These are phyloP conservation scores for Tetrao urogallus DNA, from an alignment of 2,113 vertebrate species.

Conservation along the genomic window DNA sequence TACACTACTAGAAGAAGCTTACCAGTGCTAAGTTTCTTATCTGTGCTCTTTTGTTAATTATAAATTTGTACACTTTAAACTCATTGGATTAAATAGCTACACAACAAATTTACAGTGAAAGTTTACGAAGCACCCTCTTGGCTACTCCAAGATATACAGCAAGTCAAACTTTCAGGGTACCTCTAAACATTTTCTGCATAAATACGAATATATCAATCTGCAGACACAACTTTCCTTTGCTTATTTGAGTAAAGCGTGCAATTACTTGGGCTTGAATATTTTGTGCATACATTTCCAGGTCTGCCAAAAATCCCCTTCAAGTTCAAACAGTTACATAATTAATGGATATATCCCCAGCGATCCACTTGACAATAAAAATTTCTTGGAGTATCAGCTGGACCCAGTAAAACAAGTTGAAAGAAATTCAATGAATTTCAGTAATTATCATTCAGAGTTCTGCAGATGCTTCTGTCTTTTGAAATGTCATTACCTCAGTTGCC, in stretches of 20 bases:
- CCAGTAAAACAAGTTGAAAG: neutral
- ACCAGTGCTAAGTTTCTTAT: constrained; percentile 58
- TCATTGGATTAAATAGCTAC: constrained; percentile 54
- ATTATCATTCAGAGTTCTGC: neutral
- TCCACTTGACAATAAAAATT: neutral
- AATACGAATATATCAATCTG: neutral
- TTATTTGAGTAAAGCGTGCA: constrained; percentile 15
- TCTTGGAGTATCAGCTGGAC: neutral
- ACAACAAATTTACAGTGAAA: constrained; percentile 53
- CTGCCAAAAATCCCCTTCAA: constrained; percentile 30
- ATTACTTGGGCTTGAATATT: constrained; percentile 1
- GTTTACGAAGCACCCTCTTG: constrained; percentile 37
- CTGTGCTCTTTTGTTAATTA: constrained; percentile 27
- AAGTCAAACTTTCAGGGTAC: constrained; percentile 48
- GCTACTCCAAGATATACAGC: constrained; percentile 66
- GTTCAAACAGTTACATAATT: neutral
- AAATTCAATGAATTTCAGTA: neutral
- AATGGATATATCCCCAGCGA: neutral
- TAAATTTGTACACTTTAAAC: constrained; percentile 1
- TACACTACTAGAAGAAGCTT: constrained; percentile 52
- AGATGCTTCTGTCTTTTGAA: neutral
- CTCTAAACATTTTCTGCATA: constrained; percentile 20
- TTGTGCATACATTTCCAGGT: constrained; percentile 14
- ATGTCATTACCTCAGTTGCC: neutral
- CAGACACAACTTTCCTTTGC: neutral